Conservation (phyloP, 2,888 invertebrate species). For the Chrysotoxum bicinctum region DNA sequence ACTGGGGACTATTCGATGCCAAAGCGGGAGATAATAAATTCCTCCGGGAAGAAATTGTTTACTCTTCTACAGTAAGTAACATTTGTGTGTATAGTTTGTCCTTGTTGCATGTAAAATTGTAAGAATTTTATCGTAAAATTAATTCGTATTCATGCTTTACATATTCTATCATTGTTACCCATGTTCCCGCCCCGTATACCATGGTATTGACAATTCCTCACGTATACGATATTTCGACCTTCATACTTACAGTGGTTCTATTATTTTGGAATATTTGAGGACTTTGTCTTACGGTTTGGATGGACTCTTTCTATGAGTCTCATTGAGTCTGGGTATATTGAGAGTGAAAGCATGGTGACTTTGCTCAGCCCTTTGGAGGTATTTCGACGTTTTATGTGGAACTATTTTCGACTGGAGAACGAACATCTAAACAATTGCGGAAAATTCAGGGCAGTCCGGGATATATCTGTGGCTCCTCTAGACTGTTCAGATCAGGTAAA, state of each 20-base stretch:
- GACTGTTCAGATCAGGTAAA: constrained; percentile 88
- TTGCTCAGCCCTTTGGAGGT: constrained; percentile 87
- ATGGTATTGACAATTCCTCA: constrained; percentile 11
- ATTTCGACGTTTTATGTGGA: constrained; percentile 91
- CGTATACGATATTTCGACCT: constrained; percentile 21
- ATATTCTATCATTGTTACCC: not conserved
- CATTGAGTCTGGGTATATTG: constrained; percentile 85
- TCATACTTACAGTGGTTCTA: constrained; percentile 85
- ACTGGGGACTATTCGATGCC: constrained; percentile 92
- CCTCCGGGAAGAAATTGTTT: constrained; percentile 90
- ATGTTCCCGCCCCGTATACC: not conserved
- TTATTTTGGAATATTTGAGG: constrained; percentile 92
- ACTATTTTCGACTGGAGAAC: constrained; percentile 94
- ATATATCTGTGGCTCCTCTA: constrained; percentile 90
- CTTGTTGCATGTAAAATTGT: constrained; percentile 25
- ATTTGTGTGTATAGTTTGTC: not conserved
- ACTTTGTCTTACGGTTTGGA: constrained; percentile 89
- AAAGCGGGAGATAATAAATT: constrained; percentile 89
- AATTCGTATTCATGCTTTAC: constrained; percentile 55
- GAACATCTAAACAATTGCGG: constrained; percentile 95
- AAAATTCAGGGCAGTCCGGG: constrained; percentile 92
- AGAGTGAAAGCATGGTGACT: constrained; percentile 86
- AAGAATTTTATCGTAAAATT: constrained; percentile 35
- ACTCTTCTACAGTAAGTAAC: constrained; percentile 86
- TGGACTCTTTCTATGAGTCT: constrained; percentile 90